A percentile compares a stretch with the other conserved stretches of the same genome.
Conservation (phyloP, 2,888 invertebrate genomes). For the Elysia crispata region DNA sequence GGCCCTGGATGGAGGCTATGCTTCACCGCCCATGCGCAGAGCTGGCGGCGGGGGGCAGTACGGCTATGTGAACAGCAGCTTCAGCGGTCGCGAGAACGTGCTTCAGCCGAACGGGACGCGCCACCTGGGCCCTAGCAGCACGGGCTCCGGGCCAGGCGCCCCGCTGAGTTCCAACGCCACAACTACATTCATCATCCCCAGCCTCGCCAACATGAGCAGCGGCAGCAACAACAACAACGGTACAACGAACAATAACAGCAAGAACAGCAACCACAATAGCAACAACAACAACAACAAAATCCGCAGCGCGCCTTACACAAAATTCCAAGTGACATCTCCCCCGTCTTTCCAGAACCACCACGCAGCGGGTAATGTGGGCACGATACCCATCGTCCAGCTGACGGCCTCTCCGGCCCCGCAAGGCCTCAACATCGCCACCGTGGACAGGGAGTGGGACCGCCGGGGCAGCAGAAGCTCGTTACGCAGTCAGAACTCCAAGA, state of each 20-base stretch:
- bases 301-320: conserved; percentile 17
- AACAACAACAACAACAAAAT: conserved; percentile 9
- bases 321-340: conserved; percentile 30
- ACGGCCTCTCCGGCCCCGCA: conserved; percentile 41
- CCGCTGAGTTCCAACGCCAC: background rate
- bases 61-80: background rate
- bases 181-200: background rate
- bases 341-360: background rate
- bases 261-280: background rate
- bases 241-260: background rate
- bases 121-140: background rate
- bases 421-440: conserved; percentile 59
- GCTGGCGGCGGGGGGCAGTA: background rate
- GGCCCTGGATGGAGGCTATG: conserved; percentile 15
- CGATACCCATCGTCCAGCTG: conserved; percentile 43
- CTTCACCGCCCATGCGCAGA: conserved; percentile 4
- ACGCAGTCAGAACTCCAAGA: conserved; percentile 56
- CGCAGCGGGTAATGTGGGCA: background rate
- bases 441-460: conserved; percentile 62
- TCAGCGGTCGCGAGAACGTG: background rate
- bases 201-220: background rate
- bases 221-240: background rate
- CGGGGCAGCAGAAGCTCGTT: conserved; percentile 50
- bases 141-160: background rate
- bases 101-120: background rate